A percentile compares a stretch with the other conserved stretches of the same genome.
phyloP scores from a whole-genome alignment of 2,888 invertebrate species.

The Tipula lateralis region DNA sequence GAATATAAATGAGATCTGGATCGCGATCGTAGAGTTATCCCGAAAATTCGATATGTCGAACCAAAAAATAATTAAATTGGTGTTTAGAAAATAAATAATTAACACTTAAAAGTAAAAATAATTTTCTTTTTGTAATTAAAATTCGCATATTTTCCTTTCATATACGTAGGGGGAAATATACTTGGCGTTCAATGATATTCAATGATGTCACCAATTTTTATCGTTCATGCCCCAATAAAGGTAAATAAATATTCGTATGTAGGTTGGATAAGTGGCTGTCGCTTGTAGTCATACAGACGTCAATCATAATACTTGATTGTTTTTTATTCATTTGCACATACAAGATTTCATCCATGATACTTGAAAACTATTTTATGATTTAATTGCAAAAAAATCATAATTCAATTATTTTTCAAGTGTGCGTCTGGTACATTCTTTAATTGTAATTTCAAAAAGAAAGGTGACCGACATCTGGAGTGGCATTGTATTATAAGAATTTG shows the following conservation, averaged over 20 bases:
- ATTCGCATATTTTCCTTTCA: not conserved
- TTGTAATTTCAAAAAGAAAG: too few relatives aligned
- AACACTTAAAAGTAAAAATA: not conserved
- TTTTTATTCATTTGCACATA: not conserved
- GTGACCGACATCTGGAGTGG: too few relatives aligned
- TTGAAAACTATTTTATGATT: not conserved
- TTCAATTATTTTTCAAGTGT: not conserved
- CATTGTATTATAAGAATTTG: too few relatives aligned
- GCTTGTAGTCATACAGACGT: not conserved
- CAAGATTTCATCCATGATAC: not conserved
- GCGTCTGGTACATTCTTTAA: too few relatives aligned
- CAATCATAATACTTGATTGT: not conserved
- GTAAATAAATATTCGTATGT: not conserved
- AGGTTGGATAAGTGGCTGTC: not conserved
- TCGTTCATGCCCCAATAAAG: not conserved
- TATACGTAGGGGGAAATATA: not conserved
- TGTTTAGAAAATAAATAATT: not conserved
- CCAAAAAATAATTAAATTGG: not conserved
- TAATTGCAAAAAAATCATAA: not conserved
- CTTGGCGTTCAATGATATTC: not conserved
- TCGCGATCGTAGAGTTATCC: too few relatives aligned
- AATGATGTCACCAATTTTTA: not conserved
- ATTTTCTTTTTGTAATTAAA: not conserved
- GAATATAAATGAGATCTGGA: too few relatives aligned
- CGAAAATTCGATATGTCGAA: not conserved